These are phyloP conservation scores for Thripadectes ignobilis DNA, from an alignment of 2,797 vertebrate species.

Conservation along the genomic window DNA sequence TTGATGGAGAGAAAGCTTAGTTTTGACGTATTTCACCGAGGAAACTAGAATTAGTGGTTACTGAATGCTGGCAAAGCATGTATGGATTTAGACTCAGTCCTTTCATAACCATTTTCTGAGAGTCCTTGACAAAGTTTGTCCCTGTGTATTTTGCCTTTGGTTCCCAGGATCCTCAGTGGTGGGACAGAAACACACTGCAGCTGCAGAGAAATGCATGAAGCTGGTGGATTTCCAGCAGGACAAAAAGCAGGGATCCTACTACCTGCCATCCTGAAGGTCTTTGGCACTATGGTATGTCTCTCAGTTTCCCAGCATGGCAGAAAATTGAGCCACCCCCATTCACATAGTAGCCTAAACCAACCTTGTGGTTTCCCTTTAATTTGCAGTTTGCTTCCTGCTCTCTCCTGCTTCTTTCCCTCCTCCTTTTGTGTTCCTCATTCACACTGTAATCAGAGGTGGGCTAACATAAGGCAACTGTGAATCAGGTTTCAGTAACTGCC, in stretches of 20 bases:
- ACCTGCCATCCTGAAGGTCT: background rate
- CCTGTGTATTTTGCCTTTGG: background rate
- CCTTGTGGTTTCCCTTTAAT: conserved; percentile 50
- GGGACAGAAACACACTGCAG: background rate
- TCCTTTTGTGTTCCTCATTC: background rate
- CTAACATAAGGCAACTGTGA: background rate
- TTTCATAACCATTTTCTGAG: background rate
- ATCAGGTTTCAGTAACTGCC: conserved; percentile 16
- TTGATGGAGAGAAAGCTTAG: background rate
- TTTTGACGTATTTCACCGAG: background rate
- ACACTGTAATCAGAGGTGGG: conserved; percentile 44
- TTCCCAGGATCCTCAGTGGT: background rate
- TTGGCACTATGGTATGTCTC: background rate
- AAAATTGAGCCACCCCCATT: background rate
- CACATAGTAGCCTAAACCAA: background rate
- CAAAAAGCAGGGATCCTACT: background rate
- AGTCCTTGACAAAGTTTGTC: background rate
- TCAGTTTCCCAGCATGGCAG: background rate
- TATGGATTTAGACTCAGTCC: background rate
- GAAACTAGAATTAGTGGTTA: conserved; percentile 25
- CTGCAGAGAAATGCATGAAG: background rate
- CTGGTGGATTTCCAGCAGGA: background rate
- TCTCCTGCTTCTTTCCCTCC: background rate
- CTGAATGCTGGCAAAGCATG: conserved; percentile 22
- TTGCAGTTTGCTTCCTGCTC: background rate